Percentiles rank a stretch among this genome's conserved stretches.
Evolutionary conservation across 2,888 invertebrate species (phyloP).

Genomic region (Dysmachus trigonus): DNA sequence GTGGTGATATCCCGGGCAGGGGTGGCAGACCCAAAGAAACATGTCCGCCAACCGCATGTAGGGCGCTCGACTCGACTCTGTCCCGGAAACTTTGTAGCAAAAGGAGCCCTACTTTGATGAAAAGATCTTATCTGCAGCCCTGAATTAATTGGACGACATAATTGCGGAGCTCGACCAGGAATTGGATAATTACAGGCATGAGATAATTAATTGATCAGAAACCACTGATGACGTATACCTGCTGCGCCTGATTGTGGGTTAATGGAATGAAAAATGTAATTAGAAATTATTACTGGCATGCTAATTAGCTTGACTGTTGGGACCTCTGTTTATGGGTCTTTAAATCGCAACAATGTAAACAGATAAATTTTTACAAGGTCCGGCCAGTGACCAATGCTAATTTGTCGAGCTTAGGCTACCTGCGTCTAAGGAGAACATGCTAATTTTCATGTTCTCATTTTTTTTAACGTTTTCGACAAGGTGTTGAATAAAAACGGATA

Average conservation of each 20-base stretch:
- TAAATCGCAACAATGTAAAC: neutral
- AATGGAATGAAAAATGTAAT: conserved; percentile 18
- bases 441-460: neutral
- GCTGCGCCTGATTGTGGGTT: neutral
- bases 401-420: neutral
- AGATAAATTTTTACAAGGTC: neutral
- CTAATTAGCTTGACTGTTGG: neutral
- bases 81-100: neutral
- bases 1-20: neutral
- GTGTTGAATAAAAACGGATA: neutral
- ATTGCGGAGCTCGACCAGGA: conserved; percentile 26
- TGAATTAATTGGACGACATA: conserved; percentile 41
- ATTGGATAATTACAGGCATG: conserved; percentile 23
- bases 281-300: conserved; percentile 13
- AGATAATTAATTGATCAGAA: conserved; percentile 37
- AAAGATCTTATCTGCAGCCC: conserved; percentile 24
- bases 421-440: neutral
- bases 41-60: neutral
- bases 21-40: neutral
- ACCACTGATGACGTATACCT: neutral
- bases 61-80: neutral
- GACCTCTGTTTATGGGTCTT: neutral
- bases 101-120: conserved; percentile 2
- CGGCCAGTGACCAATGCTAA: neutral
- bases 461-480: neutral